Base-by-base conservation (phyloP, 2,888 invertebrate species). In the Dolichopus griseipennis region DNA sequence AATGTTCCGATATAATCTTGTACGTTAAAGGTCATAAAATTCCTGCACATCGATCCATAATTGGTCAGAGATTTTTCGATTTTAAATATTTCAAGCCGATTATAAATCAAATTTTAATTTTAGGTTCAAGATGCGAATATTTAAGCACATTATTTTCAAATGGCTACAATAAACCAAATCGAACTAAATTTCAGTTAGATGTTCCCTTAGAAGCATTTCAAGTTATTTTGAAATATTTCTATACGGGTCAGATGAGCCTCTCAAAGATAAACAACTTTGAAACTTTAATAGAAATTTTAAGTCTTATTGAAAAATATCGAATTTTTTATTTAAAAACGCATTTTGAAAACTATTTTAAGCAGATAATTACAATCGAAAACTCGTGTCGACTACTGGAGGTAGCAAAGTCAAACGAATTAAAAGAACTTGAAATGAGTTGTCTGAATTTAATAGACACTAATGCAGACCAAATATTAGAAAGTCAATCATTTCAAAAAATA, bases 301-400 rank as follows among this genome's bases (percentile, higher is more conserved):
- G 95, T 7, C 84, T 99, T 78, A 93, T 97, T 52, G 95, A 99
- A 84, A 92, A 95, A 79, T 99, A 96, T 83, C 96, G 96, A 97
- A 99, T 83, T 87, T 86, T 69, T 93, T 95, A 79, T 81, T 99
- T 73, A 97, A 98, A 84, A 83, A 88, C 0, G 90, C 96, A 37
- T 92, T 99, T 73, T 96, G 96, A 0, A 94, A 27, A 97, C 75
- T 95, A 96, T 82, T 83, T 99, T 73, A 88, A 92, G 72, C 92
- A 94, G 78, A 89, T 93, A 76, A 84, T 99, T 68, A 91, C 91
- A 67, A 85, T 93, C 67, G 85, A 89, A 75, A 99, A 97, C 82
- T 94, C 97, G 0, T 97, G 97, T 81, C 87, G 92, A n/a, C 93
- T 99, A 74, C 88, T 95, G 74, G 97, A 97, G 78, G 92, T 95